Evolutionary conservation across 2,888 invertebrate species (phyloP), one percentile per base, ranked within the genome.

Genomic region (Sesia apiformis): DNA sequence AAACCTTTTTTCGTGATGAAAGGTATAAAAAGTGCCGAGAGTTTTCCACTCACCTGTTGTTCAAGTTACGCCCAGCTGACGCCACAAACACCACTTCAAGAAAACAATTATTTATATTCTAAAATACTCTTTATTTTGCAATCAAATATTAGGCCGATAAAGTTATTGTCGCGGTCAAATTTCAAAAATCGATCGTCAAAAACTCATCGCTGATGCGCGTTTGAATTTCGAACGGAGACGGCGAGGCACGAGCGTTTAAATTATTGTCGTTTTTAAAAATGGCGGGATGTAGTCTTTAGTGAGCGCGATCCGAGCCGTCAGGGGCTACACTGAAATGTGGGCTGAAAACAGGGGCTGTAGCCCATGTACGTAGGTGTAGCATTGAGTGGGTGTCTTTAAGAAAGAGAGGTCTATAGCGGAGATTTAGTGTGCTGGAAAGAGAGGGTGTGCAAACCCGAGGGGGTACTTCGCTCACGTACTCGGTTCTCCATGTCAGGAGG

Each of bases 301-400:
- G 75, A 65, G 67, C 70, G 64, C 60, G 53, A 57, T 52, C 57
- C 52, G 57, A 58, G 70, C 64, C 71, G 66, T 55, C 74, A 53
- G 64, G 75, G 78, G 73, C 74, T 58, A 74, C 68, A 84, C 85
- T 84, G 76, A 77, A 74, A 72, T 74, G 72, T 74, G 78, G 73
- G 70, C 76, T 75, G 77, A 76, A 76, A 75, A 78, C 76, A 77
- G 78, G 82, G 86, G 78, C 74, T 81, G 75, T 70, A 70, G 67
- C 66, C 66, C 65, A 64, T 23, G 23, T 23, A 69, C 67, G 72
- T 74, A 65, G 68, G 70, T 72, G 72, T 73, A 69, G 67, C 67
- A 67, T 50, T 56, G 80, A 80, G 85, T 85, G 84, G 84, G 86
- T 80, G 84, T 81, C 63, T 65, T 64, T 59, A n/a, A 59, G 74